Conservation (phyloP, 2,797 vertebrate genomes). For the Threskiornis aethiopicus region DNA sequence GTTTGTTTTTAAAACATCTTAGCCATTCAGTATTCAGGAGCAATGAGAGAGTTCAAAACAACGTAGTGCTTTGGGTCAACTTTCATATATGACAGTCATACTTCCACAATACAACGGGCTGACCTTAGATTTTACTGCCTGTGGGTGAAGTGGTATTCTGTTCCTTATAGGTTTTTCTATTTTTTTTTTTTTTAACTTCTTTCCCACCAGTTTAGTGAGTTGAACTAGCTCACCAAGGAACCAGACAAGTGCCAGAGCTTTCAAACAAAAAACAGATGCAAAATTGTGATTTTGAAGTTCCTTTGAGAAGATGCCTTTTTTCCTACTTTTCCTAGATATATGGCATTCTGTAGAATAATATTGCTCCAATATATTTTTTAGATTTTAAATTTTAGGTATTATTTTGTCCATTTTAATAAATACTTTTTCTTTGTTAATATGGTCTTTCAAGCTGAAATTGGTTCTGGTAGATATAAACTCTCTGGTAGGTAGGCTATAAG, state of each 20-base stretch:
- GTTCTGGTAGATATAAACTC: background rate
- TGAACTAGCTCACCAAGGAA: background rate
- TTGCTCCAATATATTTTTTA: background rate
- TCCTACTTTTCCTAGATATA: background rate
- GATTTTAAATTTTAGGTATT: background rate
- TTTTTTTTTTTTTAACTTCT: background rate
- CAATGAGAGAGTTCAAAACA: background rate
- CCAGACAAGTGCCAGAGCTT: background rate
- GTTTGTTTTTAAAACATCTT: background rate
- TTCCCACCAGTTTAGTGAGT: background rate
- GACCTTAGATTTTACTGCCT: background rate
- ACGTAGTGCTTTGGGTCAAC: background rate
- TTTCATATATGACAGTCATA: background rate
- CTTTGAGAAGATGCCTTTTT: background rate
- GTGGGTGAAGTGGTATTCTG: background rate
- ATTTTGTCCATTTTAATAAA: background rate
- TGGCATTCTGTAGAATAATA: background rate
- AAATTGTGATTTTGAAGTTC: background rate
- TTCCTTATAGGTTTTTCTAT: background rate
- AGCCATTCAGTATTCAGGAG: background rate
- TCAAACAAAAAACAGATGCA: background rate
- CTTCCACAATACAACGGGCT: background rate
- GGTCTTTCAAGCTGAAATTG: background rate
- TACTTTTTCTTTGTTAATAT: background rate
- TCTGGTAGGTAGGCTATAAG: background rate